Percentiles rank a stretch among this genome's conserved stretches.
These are phyloP conservation scores for Agelastica alni DNA, from an alignment of 2,888 invertebrate genomes.

Conservation along the genomic window DNA sequence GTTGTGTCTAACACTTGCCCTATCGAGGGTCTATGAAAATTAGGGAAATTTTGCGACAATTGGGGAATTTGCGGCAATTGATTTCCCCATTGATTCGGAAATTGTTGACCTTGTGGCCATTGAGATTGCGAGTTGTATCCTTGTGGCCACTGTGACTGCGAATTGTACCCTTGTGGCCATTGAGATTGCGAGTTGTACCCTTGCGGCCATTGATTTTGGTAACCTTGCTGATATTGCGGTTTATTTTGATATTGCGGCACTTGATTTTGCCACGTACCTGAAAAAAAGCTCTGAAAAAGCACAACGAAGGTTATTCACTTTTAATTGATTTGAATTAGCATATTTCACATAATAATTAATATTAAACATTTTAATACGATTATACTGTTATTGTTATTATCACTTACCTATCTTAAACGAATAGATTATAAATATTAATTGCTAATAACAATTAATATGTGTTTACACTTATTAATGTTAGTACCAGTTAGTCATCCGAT, in stretches of 20 bases:
- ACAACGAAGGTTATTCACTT: too few relatives aligned
- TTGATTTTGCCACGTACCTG: neutral
- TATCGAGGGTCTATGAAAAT: conserved; percentile 10
- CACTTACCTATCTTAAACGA: too few relatives aligned
- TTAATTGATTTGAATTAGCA: too few relatives aligned
- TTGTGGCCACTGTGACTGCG: neutral
- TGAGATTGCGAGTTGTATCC: neutral
- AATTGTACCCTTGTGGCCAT: neutral
- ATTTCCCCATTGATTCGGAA: conserved; percentile 1
- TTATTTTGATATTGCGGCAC: neutral
- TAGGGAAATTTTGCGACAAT: conserved; percentile 6
- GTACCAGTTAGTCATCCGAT: too few relatives aligned
- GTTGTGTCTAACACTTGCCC: conserved; percentile 24
- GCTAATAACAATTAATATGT: too few relatives aligned
- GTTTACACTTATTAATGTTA: too few relatives aligned
- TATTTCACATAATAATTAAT: too few relatives aligned
- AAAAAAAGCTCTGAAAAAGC: neutral
- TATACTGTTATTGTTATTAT: too few relatives aligned
- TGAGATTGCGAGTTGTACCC: neutral
- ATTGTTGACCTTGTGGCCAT: neutral
- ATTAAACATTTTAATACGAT: too few relatives aligned
- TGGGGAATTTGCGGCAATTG: conserved; percentile 13
- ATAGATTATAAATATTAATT: too few relatives aligned
- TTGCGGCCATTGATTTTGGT: neutral
- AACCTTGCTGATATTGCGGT: neutral